Evolutionary conservation across 2,797 vertebrate genomes (phyloP), one percentile per base, ranked within the genome.

Genomic region (Lerista edwardsae): DNA sequence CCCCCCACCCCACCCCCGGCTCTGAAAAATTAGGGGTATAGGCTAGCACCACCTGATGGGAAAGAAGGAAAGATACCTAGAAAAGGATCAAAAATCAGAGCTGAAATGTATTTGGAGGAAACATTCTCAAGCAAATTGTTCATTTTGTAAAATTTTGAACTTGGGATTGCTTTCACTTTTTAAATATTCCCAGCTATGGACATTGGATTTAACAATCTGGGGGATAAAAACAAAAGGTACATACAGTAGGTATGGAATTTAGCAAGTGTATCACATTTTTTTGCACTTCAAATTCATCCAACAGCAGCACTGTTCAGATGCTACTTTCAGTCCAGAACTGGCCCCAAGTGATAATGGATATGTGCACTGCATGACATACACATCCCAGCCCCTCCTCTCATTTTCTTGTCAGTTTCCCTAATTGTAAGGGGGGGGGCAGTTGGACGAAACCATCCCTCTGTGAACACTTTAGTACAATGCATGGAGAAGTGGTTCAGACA

Each of bases 1-100:
- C n/a, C n/a, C n/a, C n/a, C n/a, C n/a, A n/a, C 51, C 51, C 51
- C 51, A 47, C 19, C 8, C 14, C 0, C 4, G 14, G 29, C n/a
- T n/a, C 1, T 10, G 59, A 55, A 64, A 36, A 3, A 73, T 3
- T 73, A 73, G 55, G 6, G 21, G 10, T 31, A 69, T 59, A 61
- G 39, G 9, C 29, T 75, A 81, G 55, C 73, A n/a, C 79, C 84
- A 86, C 17, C 84, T 76, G 25, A 73, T 71, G 84, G 73, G 51
- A 39, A 76, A 71, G 4, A 17, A 14, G 31, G 19, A 69, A n/a
- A 41, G 2, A 11, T 15, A 19, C 9, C 59, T 14, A 31, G n/a
- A 14, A 19, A n/a, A n/a, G 3, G 39, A 23, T 3, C 15, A 51
- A 72, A 31, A 29, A 29, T 39, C 57, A 57, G 25, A 21, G 4